phyloP scores from a whole-genome alignment of 2,797 vertebrate genomes.

The Oophaga sylvatica region DNA sequence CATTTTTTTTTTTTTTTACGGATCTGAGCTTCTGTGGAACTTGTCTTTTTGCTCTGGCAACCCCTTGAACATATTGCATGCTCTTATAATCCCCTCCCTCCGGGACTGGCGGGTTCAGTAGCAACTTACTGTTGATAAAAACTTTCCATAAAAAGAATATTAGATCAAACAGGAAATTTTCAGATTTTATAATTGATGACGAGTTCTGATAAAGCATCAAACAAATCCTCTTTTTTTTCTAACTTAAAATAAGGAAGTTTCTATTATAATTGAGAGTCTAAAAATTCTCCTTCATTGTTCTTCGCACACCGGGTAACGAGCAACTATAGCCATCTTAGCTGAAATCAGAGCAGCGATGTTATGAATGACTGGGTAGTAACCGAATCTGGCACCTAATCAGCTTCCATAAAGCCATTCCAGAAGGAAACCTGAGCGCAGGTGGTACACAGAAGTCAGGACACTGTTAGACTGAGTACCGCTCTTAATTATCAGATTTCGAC shows the following conservation, averaged over 20 bases:
- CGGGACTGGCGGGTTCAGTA: too few relatives aligned
- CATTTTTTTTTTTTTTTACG: too few relatives aligned
- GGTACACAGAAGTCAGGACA: constrained; percentile 34
- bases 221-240: background rate
- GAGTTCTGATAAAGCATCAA: too few relatives aligned
- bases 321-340: constrained; percentile 23
- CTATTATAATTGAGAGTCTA: background rate
- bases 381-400: constrained; percentile 37
- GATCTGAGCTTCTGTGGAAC: too few relatives aligned
- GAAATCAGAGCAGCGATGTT: constrained; percentile 47
- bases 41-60: too few relatives aligned
- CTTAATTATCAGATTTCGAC: constrained; percentile 46
- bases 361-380: constrained; percentile 54
- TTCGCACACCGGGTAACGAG: constrained; percentile 1
- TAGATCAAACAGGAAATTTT: background rate
- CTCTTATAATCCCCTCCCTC: too few relatives aligned
- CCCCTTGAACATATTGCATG: too few relatives aligned
- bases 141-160: background rate
- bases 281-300: background rate
- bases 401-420: constrained; percentile 40
- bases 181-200: background rate
- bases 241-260: background rate
- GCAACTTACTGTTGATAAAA: background rate
- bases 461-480: constrained; percentile 30
- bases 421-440: constrained; percentile 38